phyloP scores from a whole-genome alignment of 2,797 vertebrate species.

The Austrolebias charrua region DNA sequence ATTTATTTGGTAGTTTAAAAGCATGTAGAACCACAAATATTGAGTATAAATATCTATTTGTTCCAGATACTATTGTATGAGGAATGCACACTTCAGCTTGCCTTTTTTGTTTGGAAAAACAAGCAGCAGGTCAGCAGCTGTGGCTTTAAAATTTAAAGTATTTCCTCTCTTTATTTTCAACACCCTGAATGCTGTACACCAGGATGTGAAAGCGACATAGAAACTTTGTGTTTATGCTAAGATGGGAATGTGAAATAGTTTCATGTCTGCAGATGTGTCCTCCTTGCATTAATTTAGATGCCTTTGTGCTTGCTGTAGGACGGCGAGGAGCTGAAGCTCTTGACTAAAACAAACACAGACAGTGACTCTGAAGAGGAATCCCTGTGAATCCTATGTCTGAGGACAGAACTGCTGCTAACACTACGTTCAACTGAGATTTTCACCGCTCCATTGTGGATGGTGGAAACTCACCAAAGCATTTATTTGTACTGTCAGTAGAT shows the following conservation, averaged over 20 bases:
- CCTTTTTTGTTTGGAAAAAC: background rate
- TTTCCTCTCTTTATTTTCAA: background rate
- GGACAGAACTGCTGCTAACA: background rate
- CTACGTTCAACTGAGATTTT: background rate
- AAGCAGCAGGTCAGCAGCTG: background rate
- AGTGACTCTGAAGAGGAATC: slow-evolving; percentile 90
- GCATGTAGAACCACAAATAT: too few species aligned
- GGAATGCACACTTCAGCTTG: background rate
- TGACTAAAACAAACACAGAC: slow-evolving; percentile 88
- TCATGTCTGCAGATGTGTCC: background rate
- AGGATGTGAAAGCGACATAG: too few species aligned
- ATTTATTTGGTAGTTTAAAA: too few species aligned
- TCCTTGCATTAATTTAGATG: background rate
- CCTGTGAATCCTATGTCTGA: slow-evolving; percentile 43
- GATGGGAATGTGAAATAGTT: background rate
- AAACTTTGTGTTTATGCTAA: background rate
- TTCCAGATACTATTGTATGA: background rate
- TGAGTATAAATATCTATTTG: background rate
- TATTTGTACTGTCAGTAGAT: slow-evolving; percentile 10
- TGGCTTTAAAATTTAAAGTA: slow-evolving; percentile 4
- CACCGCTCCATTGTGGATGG: background rate
- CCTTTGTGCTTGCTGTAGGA: slow-evolving; percentile 79
- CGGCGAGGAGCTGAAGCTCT: slow-evolving; percentile 91
- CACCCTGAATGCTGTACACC: too few species aligned
- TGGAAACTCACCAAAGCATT: slow-evolving; percentile 8